Conservation (phyloP, 1,140 invertebrate genomes). For the Diorhabda elongata region DNA sequence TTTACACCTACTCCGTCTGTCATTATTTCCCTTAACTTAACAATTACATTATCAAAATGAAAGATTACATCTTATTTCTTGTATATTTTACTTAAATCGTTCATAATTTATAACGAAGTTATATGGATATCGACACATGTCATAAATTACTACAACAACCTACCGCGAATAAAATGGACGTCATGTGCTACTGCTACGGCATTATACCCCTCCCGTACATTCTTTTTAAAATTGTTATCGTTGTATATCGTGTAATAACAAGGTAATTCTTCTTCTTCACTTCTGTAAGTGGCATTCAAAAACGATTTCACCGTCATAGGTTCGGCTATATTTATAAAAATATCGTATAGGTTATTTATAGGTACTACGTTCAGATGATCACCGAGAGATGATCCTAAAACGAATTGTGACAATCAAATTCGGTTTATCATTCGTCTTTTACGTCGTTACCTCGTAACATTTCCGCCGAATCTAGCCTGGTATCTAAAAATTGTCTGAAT, state of each 20-base stretch:
- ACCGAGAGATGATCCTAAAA: slow-evolving; percentile 45
- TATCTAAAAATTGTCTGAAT: not conserved
- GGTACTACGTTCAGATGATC: slow-evolving; percentile 49
- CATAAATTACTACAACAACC: too few species aligned
- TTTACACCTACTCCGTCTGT: too few species aligned
- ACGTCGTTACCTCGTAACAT: slow-evolving; percentile 36
- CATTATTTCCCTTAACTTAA: too few species aligned
- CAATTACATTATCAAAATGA: too few species aligned
- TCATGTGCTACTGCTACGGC: slow-evolving; percentile 12
- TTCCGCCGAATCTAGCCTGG: slow-evolving; percentile 32
- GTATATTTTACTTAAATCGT: too few species aligned
- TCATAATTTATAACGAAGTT: too few species aligned
- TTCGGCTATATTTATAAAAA: slow-evolving; percentile 51
- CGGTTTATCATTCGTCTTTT: too few species aligned
- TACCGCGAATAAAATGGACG: not conserved
- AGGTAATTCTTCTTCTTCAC: slow-evolving; percentile 26
- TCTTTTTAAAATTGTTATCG: slow-evolving; percentile 6
- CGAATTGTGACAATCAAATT: not conserved
- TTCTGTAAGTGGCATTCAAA: slow-evolving; percentile 38
- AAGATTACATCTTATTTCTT: too few species aligned
- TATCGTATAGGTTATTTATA: slow-evolving; percentile 48
- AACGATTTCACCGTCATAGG: slow-evolving; percentile 50
- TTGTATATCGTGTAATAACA: slow-evolving; percentile 25
- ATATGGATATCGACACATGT: too few species aligned
- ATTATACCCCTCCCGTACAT: slow-evolving; percentile 18